phyloP scores from a whole-genome alignment of 2,888 invertebrate species.

The Lampropteryx suffumata region DNA sequence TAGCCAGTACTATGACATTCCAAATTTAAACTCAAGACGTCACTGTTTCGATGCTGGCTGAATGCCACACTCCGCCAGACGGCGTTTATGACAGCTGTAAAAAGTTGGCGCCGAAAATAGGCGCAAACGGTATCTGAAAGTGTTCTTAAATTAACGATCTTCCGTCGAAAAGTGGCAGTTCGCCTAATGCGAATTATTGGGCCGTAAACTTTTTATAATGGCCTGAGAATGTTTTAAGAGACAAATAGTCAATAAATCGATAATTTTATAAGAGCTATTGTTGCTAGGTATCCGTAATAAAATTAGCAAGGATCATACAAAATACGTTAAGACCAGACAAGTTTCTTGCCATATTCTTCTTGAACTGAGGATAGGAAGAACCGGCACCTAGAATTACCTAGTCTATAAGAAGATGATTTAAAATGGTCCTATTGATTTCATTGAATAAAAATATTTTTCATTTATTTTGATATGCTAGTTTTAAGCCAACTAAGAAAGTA shows the following conservation, averaged over 20 bases:
- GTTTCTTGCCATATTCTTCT: no score
- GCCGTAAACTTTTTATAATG: slow-evolving; percentile 4
- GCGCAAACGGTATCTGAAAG: slow-evolving; percentile 19
- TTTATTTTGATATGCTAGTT: no score
- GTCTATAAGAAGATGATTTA: no score
- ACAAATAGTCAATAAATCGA: background rate
- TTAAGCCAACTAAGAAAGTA: no score
- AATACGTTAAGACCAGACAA: no score
- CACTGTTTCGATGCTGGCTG: slow-evolving; percentile 22
- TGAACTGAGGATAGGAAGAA: no score
- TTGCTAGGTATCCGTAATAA: no score
- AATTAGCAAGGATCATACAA: no score
- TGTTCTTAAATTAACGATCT: slow-evolving; percentile 16
- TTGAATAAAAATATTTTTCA: no score
- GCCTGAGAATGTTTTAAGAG: background rate
- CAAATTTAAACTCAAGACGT: slow-evolving; percentile 29
- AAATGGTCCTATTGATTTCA: no score
- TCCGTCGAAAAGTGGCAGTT: slow-evolving; percentile 11
- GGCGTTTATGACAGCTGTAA: slow-evolving; percentile 32
- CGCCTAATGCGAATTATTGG: background rate
- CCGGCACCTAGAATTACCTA: no score
- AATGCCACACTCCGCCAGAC: slow-evolving; percentile 29
- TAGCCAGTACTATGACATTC: slow-evolving; percentile 19
- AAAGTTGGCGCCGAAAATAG: slow-evolving; percentile 31
- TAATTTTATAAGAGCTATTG: no score